Evolutionary conservation across 1,140 invertebrate genomes (phyloP).

Genomic region (Meloidogyne exigua): DNA sequence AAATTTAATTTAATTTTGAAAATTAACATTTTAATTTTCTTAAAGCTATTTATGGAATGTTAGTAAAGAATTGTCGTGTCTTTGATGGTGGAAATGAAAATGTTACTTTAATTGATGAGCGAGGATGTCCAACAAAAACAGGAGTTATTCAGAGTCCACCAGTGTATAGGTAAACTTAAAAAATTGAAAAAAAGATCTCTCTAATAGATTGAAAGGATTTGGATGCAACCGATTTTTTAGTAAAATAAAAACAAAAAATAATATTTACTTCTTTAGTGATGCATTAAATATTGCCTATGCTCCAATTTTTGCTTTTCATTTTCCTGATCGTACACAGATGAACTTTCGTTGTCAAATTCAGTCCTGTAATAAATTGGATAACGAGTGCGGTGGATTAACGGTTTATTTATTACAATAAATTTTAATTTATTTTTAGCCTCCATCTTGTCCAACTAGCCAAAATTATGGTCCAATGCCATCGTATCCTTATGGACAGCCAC

Average conservation of each 20-base stretch:
- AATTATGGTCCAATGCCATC: neutral
- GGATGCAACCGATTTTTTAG: neutral
- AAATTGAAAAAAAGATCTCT: neutral
- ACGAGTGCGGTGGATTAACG: constrained; percentile 50
- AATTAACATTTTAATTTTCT: neutral
- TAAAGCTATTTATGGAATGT: constrained; percentile 50
- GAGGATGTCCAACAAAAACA: constrained; percentile 44
- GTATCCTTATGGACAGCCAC: constrained; percentile 15
- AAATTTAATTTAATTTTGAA: constrained; percentile 1
- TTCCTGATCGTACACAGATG: constrained; percentile 49
- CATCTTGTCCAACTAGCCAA: neutral
- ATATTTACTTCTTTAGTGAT: constrained; percentile 4
- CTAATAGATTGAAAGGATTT: too few species aligned
- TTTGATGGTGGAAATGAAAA: constrained; percentile 43
- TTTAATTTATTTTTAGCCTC: neutral
- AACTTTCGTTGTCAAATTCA: constrained; percentile 53
- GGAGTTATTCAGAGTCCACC: constrained; percentile 43
- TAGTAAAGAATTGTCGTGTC: constrained; percentile 53
- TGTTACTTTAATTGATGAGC: constrained; percentile 41
- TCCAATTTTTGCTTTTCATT: constrained; percentile 48
- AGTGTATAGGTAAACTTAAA: constrained; percentile 17
- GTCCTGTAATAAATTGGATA: constrained; percentile 46
- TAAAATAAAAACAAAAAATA: neutral
- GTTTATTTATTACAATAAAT: constrained; percentile 16
- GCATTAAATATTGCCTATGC: constrained; percentile 47